Percentiles rank a stretch among this genome's conserved stretches.
These are phyloP conservation scores for Austrofundulus limnaeus DNA, from an alignment of 2,113 vertebrate species.

Conservation along the genomic window DNA sequence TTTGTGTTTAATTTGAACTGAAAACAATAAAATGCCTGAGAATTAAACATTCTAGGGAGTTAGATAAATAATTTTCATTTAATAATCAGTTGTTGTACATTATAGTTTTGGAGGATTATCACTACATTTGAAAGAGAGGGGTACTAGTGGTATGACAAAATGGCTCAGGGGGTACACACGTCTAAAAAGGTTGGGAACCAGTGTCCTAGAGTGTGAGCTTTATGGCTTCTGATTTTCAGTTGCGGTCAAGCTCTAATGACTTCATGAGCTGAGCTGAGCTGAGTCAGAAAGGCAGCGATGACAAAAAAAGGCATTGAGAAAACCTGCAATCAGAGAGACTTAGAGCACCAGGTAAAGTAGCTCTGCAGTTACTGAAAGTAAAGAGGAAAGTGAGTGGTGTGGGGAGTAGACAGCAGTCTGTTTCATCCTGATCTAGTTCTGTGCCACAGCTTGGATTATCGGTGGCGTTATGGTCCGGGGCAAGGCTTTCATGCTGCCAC, in stretches of 20 bases:
- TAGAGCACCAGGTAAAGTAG: conserved; percentile 17
- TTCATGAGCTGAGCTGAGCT: conserved; percentile 27
- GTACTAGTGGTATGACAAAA: no score
- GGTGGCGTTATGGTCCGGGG: conserved; percentile 55
- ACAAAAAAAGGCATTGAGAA: conserved; percentile 27
- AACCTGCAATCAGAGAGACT: conserved; percentile 11
- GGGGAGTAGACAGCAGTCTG: conserved; percentile 20
- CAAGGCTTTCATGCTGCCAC: conserved; percentile 68
- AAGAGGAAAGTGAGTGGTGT: conserved; percentile 32
- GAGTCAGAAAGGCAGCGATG: conserved; percentile 24
- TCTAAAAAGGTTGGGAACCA: no score
- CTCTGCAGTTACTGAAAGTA: conserved; percentile 19
- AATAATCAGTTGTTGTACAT: no score
- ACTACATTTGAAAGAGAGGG: no score
- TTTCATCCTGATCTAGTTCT: conserved; percentile 61
- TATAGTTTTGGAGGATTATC: no score
- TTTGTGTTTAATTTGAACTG: no score
- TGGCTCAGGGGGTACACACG: no score
- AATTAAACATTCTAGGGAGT: no score
- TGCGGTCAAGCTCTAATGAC: conserved; percentile 31
- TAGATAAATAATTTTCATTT: no score
- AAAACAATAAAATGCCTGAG: no score
- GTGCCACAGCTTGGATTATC: conserved; percentile 64
- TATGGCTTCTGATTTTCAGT: not conserved
- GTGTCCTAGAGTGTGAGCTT: conserved; percentile 11